Evolutionary conservation across 2,888 invertebrate genomes (phyloP), one percentile per base, ranked within the genome.

Genomic region (Limenitis camilla): DNA sequence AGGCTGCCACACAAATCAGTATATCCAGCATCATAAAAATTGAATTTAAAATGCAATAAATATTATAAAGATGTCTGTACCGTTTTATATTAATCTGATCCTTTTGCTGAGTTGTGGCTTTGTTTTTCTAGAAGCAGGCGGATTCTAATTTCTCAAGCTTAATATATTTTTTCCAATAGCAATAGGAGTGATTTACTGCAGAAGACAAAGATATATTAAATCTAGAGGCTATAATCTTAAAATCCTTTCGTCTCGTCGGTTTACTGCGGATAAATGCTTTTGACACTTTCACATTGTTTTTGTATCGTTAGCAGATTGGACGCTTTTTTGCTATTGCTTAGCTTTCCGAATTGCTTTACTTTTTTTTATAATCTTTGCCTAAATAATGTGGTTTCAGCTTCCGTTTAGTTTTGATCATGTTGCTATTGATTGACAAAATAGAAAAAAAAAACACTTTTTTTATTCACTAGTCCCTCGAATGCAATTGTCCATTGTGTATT

Each of bases 241-340:
- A 55, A 55, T 55, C 49, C 49, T 49, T 55, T 35, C 52, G 49
- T 28, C 40, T 45, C 32, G 41, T 39, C 29, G 33, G 47, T 52
- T 52, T 49, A 38, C 45, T 40, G n/a, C 42, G 41, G 46, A 36
- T 44, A 58, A 57, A 53, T 33, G 48, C 35, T 58, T 51, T 60
- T 60, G 58, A 60, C 55, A 52, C 56, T 58, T 54, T 31, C 49
- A 39, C 45, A 40, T 53, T 48, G 49, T 53, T 60, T 54, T 58
- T 53, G 53, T 52, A 42, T 54, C 52, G 47, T 52, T 54, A 52
- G 31, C 44, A 33, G 8, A n/a, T n/a, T 11, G 27, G 27, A 11
- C 10, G 19, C 9, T 19, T 48, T 41, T 11, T 44, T 30, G n/a
- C n/a, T 11, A 11, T 6, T 29, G 28, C 8, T 49, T 2, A 28